A percentile compares a stretch with the other conserved stretches of the same genome.
Evolutionary conservation across 2,113 vertebrate species (phyloP).

Genomic region (Geococcyx californianus): DNA sequence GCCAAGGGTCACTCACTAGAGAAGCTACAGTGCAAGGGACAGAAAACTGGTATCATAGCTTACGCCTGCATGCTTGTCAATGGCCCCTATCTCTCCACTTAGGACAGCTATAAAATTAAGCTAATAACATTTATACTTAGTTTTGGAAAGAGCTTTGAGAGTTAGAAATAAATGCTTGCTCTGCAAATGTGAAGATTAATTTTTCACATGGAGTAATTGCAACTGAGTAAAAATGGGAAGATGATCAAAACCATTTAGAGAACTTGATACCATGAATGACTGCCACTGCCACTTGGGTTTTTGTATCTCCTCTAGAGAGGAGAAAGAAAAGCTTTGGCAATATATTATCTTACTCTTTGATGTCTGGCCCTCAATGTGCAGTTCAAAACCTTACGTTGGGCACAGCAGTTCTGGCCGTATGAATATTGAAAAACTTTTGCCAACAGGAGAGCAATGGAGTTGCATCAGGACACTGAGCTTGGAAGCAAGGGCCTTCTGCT

Average conservation of each 20-base stretch:
- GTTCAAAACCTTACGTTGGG: neutral
- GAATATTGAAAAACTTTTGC: neutral
- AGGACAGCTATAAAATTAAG: constrained; percentile 28
- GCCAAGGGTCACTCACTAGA: neutral
- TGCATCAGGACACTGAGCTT: neutral
- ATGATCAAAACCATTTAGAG: constrained; percentile 14
- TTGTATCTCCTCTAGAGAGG: neutral
- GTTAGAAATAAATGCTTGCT: constrained; percentile 28
- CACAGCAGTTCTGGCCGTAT: neutral
- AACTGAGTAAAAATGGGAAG: constrained; percentile 4
- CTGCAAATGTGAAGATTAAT: constrained; percentile 26
- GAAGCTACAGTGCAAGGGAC: neutral
- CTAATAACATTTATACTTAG: constrained; percentile 31
- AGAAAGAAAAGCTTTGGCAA: neutral
- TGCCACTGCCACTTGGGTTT: neutral
- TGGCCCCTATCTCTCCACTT: neutral
- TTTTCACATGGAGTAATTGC: constrained; percentile 17
- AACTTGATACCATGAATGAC: neutral
- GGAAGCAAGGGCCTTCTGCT: neutral
- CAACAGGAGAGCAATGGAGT: neutral
- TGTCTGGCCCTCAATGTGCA: fast-evolving
- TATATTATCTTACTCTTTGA: neutral
- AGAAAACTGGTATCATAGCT: neutral
- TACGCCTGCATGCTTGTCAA: neutral
- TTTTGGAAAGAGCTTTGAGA: constrained; percentile 32